These are phyloP conservation scores for Latrodectus geometricus DNA, from an alignment of 1,140 invertebrate genomes.

Conservation along the genomic window DNA sequence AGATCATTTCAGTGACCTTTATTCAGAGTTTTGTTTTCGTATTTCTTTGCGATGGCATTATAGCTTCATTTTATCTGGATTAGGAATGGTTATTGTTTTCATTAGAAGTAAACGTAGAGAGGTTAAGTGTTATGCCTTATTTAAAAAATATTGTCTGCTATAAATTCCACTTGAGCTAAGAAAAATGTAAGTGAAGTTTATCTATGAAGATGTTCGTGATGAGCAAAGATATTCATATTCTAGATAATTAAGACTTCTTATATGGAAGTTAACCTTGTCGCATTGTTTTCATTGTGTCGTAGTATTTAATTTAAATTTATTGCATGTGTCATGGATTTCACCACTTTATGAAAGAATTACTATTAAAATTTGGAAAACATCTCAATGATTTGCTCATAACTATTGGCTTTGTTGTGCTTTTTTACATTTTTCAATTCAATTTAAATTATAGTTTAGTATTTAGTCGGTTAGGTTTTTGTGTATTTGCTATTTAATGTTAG, in stretches of 20 bases:
- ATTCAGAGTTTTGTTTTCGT: not conserved
- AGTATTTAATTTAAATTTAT: not conserved
- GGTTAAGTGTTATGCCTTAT: not conserved
- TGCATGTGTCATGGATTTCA: too few species aligned
- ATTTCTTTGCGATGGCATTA: not conserved
- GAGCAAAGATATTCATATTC: not conserved
- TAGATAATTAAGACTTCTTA: not conserved
- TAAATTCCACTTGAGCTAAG: not conserved
- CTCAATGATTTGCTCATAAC: too few species aligned
- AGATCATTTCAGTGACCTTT: not conserved
- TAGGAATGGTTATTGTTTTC: slow-evolving; percentile 49
- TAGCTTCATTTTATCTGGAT: not conserved
- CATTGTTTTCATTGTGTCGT: slow-evolving; percentile 14
- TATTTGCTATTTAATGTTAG: too few species aligned
- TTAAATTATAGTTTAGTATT: too few species aligned
- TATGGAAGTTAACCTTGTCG: not conserved
- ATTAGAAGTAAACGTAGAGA: slow-evolving; percentile 5
- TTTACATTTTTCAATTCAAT: too few species aligned
- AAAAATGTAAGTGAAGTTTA: not conserved
- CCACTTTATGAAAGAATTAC: too few species aligned
- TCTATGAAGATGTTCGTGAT: not conserved
- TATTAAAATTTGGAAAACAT: too few species aligned
- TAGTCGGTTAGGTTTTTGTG: too few species aligned
- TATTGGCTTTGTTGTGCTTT: too few species aligned
- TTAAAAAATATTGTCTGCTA: not conserved